Evolutionary conservation across 1,140 invertebrate species (phyloP).

Genomic region (Camponotus floridanus): DNA sequence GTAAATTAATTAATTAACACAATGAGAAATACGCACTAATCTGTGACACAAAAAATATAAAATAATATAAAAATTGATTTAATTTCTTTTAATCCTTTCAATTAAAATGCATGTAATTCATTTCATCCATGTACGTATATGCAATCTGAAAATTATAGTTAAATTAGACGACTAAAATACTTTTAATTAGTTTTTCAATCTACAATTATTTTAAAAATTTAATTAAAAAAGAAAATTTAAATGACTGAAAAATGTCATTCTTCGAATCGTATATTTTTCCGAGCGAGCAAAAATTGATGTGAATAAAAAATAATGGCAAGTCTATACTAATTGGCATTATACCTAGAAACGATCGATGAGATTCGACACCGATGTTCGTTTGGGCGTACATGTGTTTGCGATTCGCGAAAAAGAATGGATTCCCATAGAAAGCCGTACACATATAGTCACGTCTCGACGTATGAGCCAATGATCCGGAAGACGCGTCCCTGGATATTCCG

Average conservation of each 20-base stretch:
- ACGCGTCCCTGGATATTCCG: conserved; percentile 8
- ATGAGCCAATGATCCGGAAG: conserved; percentile 59
- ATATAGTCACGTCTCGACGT: conserved; percentile 11
- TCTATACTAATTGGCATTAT: not conserved
- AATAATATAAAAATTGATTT: not conserved
- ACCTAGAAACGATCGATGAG: not conserved
- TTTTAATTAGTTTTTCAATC: not conserved
- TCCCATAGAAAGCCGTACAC: not conserved
- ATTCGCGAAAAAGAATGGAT: conserved; percentile 16
- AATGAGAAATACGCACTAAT: not conserved
- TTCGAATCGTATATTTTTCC: not conserved
- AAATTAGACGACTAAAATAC: not conserved
- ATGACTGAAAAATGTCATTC: no score
- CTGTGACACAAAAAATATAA: not conserved
- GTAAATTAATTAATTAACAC: conserved; percentile 1
- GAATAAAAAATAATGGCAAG: not conserved
- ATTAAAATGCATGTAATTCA: not conserved
- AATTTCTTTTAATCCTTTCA: not conserved
- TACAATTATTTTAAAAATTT: conserved; percentile 6
- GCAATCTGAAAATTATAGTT: not conserved
- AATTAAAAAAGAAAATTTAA: not conserved
- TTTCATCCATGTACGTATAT: not conserved
- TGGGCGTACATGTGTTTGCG: not conserved
- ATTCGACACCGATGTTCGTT: conserved; percentile 15
- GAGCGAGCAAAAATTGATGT: not conserved